Conservation (phyloP, 1,140 invertebrate genomes). For the Stratiolaelaps scimitus region DNA sequence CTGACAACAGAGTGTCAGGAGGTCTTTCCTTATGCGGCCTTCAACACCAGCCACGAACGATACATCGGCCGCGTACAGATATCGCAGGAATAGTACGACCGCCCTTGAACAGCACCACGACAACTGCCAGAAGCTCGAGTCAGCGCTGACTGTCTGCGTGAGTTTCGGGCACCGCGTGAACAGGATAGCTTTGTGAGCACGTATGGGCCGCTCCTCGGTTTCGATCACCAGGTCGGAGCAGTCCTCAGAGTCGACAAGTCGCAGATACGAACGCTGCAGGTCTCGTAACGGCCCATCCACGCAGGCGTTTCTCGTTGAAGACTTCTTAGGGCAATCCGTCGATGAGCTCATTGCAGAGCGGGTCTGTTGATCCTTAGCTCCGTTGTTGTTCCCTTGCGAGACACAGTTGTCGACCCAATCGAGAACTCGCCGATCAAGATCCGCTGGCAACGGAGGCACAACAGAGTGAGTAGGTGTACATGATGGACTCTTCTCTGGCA, state of each 20-base stretch:
- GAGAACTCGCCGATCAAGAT: conserved; percentile 18
- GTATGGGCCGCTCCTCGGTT: conserved; percentile 12
- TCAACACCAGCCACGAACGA: conserved; percentile 4
- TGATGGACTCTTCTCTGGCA: conserved; percentile 14
- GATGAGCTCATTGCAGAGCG: too few relatives aligned
- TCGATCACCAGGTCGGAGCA: conserved; percentile 12
- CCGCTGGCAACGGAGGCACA: not conserved
- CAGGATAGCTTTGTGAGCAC: conserved; percentile 18
- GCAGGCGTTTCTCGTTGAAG: not conserved
- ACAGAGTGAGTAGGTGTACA: conserved; percentile 22
- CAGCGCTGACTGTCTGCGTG: conserved; percentile 7
- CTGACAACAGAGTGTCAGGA: conserved; percentile 15
- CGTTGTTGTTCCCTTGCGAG: not conserved
- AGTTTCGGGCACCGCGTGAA: conserved; percentile 5
- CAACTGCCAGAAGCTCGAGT: conserved; percentile 19
- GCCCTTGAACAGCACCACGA: not conserved
- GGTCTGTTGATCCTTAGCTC: not conserved
- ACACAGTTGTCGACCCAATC: conserved; percentile 25
- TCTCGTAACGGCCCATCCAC: not conserved
- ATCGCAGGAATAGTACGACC: not conserved
- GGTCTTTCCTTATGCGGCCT: conserved; percentile 1
- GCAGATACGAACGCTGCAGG: conserved; percentile 21
- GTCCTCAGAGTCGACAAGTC: conserved; percentile 21
- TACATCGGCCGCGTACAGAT: conserved; percentile 12
- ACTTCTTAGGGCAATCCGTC: not conserved